A percentile compares a stretch with the other conserved stretches of the same genome.
phyloP scores from a whole-genome alignment of 2,797 vertebrate genomes.

The Urophycis tenuis region DNA sequence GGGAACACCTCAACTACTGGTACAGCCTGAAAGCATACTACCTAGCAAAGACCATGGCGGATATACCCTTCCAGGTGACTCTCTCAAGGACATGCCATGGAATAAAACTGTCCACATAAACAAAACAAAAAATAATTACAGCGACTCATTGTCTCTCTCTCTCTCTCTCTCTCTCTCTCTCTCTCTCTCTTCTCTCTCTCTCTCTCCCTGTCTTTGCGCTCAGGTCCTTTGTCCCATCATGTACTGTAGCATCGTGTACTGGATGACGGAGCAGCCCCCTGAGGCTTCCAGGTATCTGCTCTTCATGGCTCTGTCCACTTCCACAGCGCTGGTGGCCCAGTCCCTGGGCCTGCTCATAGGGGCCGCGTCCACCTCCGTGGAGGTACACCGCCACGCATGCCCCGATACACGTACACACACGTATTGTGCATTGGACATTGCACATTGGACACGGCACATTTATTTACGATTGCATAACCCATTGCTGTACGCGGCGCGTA shows the following conservation, averaged over 20 bases:
- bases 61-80: constrained; percentile 93
- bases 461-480: no score
- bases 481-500: no score
- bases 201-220: constrained; percentile 15
- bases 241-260: constrained; percentile 98
- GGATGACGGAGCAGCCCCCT: constrained; percentile 96
- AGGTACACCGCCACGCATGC: constrained; percentile 64
- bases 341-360: constrained; percentile 94
- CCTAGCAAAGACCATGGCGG: constrained; percentile 94
- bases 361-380: constrained; percentile 91
- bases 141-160: neutral
- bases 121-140: neutral
- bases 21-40: constrained; percentile 98
- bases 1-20: constrained; percentile 98
- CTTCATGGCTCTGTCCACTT: constrained; percentile 88
- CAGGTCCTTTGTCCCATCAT: constrained; percentile 90
- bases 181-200: neutral
- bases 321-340: constrained; percentile 92
- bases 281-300: constrained; percentile 87
- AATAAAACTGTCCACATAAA: neutral
- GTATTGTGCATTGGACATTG: no score
- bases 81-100: neutral
- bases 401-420: neutral
- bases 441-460: no score
- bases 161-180: constrained; percentile 10